Evolutionary conservation across 2,113 vertebrate species (phyloP).

Genomic region (Chroicocephalus ridibundus): DNA sequence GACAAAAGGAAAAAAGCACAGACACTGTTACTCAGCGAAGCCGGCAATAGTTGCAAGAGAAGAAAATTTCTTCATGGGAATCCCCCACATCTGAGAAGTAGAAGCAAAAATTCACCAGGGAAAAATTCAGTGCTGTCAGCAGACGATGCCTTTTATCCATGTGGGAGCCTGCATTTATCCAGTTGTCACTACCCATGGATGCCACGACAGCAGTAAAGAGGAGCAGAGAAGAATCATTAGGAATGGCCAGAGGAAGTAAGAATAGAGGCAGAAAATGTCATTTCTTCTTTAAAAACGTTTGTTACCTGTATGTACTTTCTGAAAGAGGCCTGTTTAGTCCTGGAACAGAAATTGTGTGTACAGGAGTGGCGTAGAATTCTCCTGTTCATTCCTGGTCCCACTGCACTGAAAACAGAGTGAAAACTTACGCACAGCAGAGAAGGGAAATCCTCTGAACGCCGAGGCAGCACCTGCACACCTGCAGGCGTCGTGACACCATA

Average conservation of each 20-base stretch:
- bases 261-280: background rate
- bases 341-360: background rate
- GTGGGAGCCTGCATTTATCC: background rate
- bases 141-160: background rate
- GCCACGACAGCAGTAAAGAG: background rate
- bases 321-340: background rate
- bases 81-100: constrained; percentile 46
- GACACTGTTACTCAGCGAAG: constrained; percentile 43
- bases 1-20: background rate
- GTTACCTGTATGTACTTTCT: background rate
- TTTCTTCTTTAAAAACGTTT: background rate
- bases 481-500: rapidly evolving
- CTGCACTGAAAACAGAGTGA: background rate
- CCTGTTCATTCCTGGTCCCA: background rate
- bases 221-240: background rate
- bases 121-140: background rate
- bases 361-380: background rate
- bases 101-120: constrained; percentile 47
- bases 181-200: background rate
- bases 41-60: constrained; percentile 46
- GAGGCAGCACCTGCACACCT: background rate
- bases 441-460: rapidly evolving
- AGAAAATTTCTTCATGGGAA: constrained; percentile 67
- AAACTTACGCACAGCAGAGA: background rate
- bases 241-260: background rate